phyloP scores from a whole-genome alignment of 2,888 invertebrate species.

The Anthophora plumipes region DNA sequence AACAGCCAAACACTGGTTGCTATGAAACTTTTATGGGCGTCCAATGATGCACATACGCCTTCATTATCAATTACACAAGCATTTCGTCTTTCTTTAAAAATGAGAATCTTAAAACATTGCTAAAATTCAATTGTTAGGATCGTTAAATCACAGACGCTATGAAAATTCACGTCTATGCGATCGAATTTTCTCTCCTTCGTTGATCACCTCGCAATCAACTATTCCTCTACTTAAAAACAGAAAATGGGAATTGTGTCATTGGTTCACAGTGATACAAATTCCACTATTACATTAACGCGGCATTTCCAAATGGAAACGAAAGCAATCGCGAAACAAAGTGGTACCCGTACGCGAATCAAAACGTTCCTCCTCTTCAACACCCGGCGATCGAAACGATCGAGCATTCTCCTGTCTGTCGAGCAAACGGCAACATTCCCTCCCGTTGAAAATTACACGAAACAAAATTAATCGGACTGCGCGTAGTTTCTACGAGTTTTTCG shows the following conservation, averaged over 20 bases:
- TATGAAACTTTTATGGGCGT: background rate
- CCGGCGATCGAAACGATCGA: no score
- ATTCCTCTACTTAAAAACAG: no score
- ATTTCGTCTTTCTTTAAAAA: background rate
- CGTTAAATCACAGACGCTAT: background rate
- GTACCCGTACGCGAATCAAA: background rate
- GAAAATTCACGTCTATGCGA: no score
- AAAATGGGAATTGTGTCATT: no score
- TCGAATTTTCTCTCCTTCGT: no score
- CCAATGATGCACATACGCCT: background rate
- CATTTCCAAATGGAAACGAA: background rate
- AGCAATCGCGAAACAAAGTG: background rate
- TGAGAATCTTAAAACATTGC: background rate
- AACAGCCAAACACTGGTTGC: background rate
- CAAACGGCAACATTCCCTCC: background rate
- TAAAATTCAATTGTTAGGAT: background rate
- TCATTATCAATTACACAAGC: background rate
- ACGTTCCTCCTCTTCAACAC: background rate
- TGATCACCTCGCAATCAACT: no score
- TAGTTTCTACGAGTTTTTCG: conserved; percentile 7
- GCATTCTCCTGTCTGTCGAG: background rate
- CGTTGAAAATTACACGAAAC: background rate
- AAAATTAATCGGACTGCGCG: conserved; percentile 19
- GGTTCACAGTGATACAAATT: no score
- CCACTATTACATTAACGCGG: background rate